A percentile compares a stretch with the other conserved stretches of the same genome.
These are phyloP conservation scores for Darevskia nairensis DNA, from an alignment of 2,797 vertebrate genomes.

Conservation along the genomic window DNA sequence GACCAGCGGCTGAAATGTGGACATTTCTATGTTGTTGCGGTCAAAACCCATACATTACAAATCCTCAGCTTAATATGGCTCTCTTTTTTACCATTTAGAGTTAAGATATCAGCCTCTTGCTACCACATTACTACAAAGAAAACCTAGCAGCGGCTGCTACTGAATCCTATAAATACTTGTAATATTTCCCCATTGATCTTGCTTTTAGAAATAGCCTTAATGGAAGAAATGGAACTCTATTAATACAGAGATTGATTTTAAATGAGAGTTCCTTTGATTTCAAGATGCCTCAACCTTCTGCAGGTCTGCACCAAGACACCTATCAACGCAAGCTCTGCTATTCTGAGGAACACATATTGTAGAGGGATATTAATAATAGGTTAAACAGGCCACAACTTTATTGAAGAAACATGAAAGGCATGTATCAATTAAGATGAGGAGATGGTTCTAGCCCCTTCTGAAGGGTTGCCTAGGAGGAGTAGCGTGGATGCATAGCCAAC, in stretches of 20 bases:
- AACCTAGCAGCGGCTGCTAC: background rate
- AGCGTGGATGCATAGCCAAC: background rate
- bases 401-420: background rate
- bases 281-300: background rate
- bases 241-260: background rate
- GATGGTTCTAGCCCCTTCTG: background rate
- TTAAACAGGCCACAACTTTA: background rate
- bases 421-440: background rate
- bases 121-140: background rate
- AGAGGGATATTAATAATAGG: background rate
- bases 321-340: background rate
- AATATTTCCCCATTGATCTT: background rate
- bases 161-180: background rate
- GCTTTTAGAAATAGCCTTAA: background rate
- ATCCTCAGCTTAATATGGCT: background rate
- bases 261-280: background rate
- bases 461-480: background rate
- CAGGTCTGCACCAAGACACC: background rate
- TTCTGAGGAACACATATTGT: background rate
- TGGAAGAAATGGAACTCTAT: background rate
- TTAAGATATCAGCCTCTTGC: background rate
- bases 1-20: background rate
- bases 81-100: slow-evolving; percentile 23
- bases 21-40: slow-evolving; percentile 1
- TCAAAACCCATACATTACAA: slow-evolving; percentile 11